Evolutionary conservation across 53 echinoderm and acorn worm species (phyloP).

Genomic region (Stichopus horrens): DNA sequence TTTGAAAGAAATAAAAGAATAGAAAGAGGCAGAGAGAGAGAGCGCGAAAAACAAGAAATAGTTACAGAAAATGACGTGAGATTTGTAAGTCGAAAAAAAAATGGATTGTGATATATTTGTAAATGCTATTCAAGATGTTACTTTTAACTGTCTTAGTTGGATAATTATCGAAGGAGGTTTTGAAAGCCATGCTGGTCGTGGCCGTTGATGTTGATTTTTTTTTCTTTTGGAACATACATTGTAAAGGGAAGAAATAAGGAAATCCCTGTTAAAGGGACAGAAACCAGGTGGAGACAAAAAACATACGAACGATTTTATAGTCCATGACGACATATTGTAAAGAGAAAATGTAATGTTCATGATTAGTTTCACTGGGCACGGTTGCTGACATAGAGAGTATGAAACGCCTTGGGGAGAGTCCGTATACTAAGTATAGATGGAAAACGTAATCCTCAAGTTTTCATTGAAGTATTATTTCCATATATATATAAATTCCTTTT

Average conservation of each 20-base stretch:
- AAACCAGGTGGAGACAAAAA: no score
- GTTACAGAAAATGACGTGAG: background rate
- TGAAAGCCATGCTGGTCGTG: background rate
- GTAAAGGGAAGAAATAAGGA: background rate
- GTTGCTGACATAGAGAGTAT: no score
- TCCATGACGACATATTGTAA: no score
- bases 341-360: no score
- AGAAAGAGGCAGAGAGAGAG: background rate
- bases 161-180: background rate
- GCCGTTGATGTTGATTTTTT: background rate
- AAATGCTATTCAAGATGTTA: background rate
- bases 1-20: background rate
- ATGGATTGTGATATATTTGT: conserved; percentile 8
- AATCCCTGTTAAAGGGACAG: no score
- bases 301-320: no score
- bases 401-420: no score
- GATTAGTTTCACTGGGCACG: no score
- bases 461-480: no score
- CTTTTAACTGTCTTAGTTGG: background rate
- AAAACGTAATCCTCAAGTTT: no score
- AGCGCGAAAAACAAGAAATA: background rate
- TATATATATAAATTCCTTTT: no score
- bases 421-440: no score
- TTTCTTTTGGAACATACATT: background rate
- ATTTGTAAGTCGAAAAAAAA: conserved; percentile 1